Conservation (phyloP, 2,888 invertebrate genomes). For the Clepsis dumicolana region DNA sequence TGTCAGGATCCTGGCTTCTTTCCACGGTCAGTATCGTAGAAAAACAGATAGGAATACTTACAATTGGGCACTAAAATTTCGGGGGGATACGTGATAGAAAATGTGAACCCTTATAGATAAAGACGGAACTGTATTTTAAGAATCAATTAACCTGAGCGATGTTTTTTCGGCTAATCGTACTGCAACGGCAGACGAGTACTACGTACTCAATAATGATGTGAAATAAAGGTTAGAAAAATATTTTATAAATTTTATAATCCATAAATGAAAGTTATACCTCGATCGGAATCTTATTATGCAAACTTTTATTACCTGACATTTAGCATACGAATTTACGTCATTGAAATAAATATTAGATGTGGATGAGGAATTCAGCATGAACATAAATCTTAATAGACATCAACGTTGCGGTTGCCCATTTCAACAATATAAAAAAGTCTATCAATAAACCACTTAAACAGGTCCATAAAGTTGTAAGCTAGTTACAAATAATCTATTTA, state of each 20-base stretch:
- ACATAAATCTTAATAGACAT: background rate
- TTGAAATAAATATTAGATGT: background rate
- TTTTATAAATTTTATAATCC: background rate
- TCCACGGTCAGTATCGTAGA: constrained; percentile 64
- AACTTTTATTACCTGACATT: background rate
- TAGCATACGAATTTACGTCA: background rate
- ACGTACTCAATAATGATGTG: too few species aligned
- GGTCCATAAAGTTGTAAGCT: constrained; percentile 45
- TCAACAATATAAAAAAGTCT: constrained; percentile 25
- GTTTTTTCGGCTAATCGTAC: too few species aligned
- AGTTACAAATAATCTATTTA: constrained; percentile 28
- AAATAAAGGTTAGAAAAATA: too few species aligned
- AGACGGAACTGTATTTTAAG: too few species aligned
- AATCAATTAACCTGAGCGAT: too few species aligned
- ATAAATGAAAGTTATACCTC: background rate
- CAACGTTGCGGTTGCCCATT: background rate
- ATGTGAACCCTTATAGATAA: too few species aligned
- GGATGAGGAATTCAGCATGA: background rate
- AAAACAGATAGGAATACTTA: background rate
- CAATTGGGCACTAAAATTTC: too few species aligned
- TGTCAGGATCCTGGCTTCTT: constrained; percentile 73
- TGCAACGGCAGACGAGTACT: too few species aligned
- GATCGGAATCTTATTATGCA: background rate
- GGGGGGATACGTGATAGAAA: too few species aligned
- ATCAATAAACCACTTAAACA: constrained; percentile 41